Evolutionary conservation across 1,140 invertebrate genomes (phyloP).

Genomic region (Drosophila nigromelanica): DNA sequence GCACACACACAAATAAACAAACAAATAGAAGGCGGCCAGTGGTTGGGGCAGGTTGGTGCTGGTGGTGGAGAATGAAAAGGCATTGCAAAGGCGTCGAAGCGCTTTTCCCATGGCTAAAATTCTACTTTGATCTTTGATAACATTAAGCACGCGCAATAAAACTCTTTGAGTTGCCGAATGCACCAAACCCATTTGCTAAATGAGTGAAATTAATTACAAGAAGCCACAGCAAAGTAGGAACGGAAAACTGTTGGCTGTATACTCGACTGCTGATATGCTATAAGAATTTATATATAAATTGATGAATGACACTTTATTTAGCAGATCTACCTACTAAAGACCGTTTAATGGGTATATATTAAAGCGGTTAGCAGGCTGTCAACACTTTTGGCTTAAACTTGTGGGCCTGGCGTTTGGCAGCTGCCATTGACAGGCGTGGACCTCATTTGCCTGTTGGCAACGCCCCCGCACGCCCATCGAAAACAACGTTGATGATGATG

Average conservation of each 20-base stretch:
- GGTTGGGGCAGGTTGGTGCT: neutral
- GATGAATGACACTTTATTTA: neutral
- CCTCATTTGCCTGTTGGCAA: slow-evolving; percentile 65
- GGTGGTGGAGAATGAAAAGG: neutral
- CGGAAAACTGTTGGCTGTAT: neutral
- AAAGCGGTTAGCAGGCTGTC: slow-evolving; percentile 58
- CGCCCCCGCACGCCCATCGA: slow-evolving; percentile 39
- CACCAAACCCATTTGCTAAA: slow-evolving; percentile 70
- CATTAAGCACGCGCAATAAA: slow-evolving; percentile 78
- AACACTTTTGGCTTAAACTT: slow-evolving; percentile 48
- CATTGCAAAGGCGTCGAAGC: slow-evolving; percentile 41
- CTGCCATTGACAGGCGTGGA: slow-evolving; percentile 64
- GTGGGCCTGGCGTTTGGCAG: slow-evolving; percentile 37
- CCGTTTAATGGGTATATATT: slow-evolving; percentile 26
- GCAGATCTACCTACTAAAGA: neutral
- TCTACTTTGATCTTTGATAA: slow-evolving; percentile 67
- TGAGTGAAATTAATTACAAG: slow-evolving; percentile 77
- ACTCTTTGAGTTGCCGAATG: slow-evolving; percentile 58
- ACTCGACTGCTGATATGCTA: slow-evolving; percentile 14
- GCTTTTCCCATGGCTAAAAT: slow-evolving; percentile 54
- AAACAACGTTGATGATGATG: slow-evolving; percentile 26
- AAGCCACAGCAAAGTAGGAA: slow-evolving; percentile 58
- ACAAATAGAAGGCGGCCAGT: slow-evolving; percentile 6
- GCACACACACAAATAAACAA: slow-evolving; percentile 29
- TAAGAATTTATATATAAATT: neutral